Conservation (phyloP, 2,888 invertebrate species). For the Zeuzera pyrina region DNA sequence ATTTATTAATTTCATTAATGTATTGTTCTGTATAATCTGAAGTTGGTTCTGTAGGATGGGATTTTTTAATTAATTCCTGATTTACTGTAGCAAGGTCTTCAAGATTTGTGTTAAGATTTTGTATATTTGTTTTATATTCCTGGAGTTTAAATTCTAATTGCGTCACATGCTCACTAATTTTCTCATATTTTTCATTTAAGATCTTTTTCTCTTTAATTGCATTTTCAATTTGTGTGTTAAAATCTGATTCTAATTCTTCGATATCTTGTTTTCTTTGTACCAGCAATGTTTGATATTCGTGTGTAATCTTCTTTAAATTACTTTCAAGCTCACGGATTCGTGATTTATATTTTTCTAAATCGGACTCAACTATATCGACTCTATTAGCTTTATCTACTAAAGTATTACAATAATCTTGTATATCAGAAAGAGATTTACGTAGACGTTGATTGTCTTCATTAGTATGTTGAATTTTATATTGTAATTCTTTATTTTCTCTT, state of each 20-base stretch:
- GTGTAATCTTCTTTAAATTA: slow-evolving; percentile 42
- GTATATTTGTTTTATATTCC: slow-evolving; percentile 44
- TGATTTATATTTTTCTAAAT: slow-evolving; percentile 37
- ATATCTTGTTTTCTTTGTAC: slow-evolving; percentile 55
- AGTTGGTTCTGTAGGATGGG: slow-evolving; percentile 22
- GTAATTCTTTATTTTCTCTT: slow-evolving; percentile 69
- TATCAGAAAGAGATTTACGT: slow-evolving; percentile 50
- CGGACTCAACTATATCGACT: slow-evolving; percentile 38
- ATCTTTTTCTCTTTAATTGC: slow-evolving; percentile 63
- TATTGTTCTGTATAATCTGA: slow-evolving; percentile 66
- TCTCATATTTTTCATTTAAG: slow-evolving; percentile 58
- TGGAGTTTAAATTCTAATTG: slow-evolving; percentile 43
- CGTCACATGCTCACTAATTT: slow-evolving; percentile 60
- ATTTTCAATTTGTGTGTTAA: slow-evolving; percentile 58
- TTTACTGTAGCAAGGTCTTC: slow-evolving; percentile 46
- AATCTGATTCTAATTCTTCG: slow-evolving; percentile 57
- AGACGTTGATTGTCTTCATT: slow-evolving; percentile 67
- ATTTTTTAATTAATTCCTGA: slow-evolving; percentile 36
- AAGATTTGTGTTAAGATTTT: slow-evolving; percentile 38
- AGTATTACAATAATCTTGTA: slow-evolving; percentile 47
- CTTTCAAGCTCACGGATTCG: slow-evolving; percentile 58
- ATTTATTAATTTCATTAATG: slow-evolving; percentile 70
- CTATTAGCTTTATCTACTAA: slow-evolving; percentile 45
- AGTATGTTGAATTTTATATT: slow-evolving; percentile 66
- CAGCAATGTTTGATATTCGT: slow-evolving; percentile 48